A percentile compares a stretch with the other conserved stretches of the same genome.
Conservation (phyloP, 2,888 invertebrate species). For the Tetramorium bicarinatum region DNA sequence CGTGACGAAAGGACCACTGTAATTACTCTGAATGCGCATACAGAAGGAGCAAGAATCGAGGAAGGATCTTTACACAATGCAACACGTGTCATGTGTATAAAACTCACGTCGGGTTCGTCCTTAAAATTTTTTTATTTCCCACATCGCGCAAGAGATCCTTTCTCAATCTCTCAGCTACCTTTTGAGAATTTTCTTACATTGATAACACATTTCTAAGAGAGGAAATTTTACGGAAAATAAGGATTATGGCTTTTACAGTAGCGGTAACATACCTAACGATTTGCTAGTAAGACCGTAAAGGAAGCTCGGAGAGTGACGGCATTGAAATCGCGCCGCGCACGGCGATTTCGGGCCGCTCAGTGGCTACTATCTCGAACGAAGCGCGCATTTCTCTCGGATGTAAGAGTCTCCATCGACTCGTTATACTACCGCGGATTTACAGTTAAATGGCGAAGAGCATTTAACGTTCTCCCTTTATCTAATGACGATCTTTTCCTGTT, state of each 20-base stretch:
- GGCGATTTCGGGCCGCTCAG: not conserved
- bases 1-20: not conserved
- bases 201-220: constrained; percentile 1
- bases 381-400: not conserved
- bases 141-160: not conserved
- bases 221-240: not conserved
- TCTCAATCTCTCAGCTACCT: not conserved
- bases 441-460: constrained; percentile 13
- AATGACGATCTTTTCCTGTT: not conserved
- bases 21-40: not conserved
- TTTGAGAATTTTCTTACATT: not conserved
- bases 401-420: constrained; percentile 26
- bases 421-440: not conserved
- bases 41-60: not conserved
- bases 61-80: not conserved
- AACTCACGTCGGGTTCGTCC: not conserved
- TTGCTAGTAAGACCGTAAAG: not conserved
- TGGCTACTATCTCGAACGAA: not conserved
- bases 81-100: not conserved
- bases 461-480: not conserved
- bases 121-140: not conserved
- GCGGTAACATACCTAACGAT: not conserved
- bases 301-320: not conserved
- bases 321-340: constrained; percentile 3
- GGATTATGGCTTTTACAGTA: not conserved